Percentiles rank a stretch among this genome's conserved stretches.
Evolutionary conservation across 2,797 vertebrate species (phyloP).

Genomic region (Pagetopsis macropterus): DNA sequence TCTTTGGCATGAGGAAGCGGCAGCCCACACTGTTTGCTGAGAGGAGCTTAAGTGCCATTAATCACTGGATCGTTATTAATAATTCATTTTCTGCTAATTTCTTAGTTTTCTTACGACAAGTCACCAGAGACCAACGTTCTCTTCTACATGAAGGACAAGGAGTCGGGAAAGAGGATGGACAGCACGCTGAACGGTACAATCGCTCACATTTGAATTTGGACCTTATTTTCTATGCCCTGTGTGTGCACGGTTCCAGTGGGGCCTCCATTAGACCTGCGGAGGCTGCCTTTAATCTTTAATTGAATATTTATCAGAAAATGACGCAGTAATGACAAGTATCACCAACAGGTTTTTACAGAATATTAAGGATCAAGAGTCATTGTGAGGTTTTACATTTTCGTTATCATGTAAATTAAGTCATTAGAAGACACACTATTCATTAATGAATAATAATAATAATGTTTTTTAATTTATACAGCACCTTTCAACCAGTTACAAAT

Average conservation of each 20-base stretch:
- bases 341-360: conserved; percentile 34
- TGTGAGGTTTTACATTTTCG: conserved; percentile 9
- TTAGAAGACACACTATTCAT: background rate
- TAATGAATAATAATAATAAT: too few relatives aligned
- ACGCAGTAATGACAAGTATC: conserved; percentile 31
- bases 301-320: conserved; percentile 43
- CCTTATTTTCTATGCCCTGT: conserved; percentile 35
- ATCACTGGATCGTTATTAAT: conserved; percentile 75
- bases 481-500: too few relatives aligned
- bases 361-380: background rate
- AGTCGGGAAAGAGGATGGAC: conserved; percentile 89
- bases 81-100: conserved; percentile 68
- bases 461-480: too few relatives aligned
- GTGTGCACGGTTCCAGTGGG: conserved; percentile 13
- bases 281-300: conserved; percentile 41
- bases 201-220: conserved; percentile 47
- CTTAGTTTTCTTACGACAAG: conserved; percentile 88
- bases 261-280: conserved; percentile 15
- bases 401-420: background rate
- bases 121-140: conserved; percentile 89
- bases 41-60: conserved; percentile 73
- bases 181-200: conserved; percentile 91
- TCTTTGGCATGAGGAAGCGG: conserved; percentile 51
- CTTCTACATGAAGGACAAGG: conserved; percentile 88
- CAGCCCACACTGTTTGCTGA: conserved; percentile 69